A percentile compares a stretch with the other conserved stretches of the same genome.
Conservation (phyloP, 2,888 invertebrate genomes). For the Agrenia bidenticulata region DNA sequence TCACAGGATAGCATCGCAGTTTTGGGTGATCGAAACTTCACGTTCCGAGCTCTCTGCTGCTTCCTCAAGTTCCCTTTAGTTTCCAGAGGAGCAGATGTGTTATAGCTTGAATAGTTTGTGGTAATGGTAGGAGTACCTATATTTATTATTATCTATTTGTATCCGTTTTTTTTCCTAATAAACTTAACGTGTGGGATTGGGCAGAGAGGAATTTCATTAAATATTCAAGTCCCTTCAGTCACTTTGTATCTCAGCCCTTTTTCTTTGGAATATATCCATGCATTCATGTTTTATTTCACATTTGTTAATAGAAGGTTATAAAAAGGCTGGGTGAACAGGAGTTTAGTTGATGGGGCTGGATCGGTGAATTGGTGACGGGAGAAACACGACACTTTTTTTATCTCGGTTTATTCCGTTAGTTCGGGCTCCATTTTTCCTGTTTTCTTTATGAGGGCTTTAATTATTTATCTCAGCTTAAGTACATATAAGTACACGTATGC, state of each 20-base stretch:
- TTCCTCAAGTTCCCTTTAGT: too few relatives aligned
- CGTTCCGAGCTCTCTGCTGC: too few relatives aligned
- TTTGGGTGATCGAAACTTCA: too few relatives aligned
- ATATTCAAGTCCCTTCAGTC: constrained; percentile 1
- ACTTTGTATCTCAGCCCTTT: not conserved
- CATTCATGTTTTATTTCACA: constrained; percentile 2
- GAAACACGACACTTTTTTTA: constrained; percentile 2
- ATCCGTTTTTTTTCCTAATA: too few relatives aligned
- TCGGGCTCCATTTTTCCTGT: not conserved
- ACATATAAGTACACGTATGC: too few relatives aligned
- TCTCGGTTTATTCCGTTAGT: not conserved
- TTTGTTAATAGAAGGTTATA: constrained; percentile 7
- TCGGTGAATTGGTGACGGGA: not conserved
- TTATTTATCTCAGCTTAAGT: not conserved
- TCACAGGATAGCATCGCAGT: too few relatives aligned
- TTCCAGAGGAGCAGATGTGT: too few relatives aligned
- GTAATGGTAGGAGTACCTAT: too few relatives aligned
- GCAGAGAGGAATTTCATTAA: constrained; percentile 2
- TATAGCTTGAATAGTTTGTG: too few relatives aligned
- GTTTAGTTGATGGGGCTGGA: not conserved
- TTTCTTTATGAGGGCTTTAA: constrained; percentile 1
- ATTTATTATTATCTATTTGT: too few relatives aligned
- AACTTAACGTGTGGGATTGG: too few relatives aligned
- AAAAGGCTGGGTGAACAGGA: not conserved
- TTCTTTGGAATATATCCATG: not conserved